A percentile compares a stretch with the other conserved stretches of the same genome.
Conservation (phyloP, 2,797 vertebrate species). For the Eidolon dupreanum region DNA sequence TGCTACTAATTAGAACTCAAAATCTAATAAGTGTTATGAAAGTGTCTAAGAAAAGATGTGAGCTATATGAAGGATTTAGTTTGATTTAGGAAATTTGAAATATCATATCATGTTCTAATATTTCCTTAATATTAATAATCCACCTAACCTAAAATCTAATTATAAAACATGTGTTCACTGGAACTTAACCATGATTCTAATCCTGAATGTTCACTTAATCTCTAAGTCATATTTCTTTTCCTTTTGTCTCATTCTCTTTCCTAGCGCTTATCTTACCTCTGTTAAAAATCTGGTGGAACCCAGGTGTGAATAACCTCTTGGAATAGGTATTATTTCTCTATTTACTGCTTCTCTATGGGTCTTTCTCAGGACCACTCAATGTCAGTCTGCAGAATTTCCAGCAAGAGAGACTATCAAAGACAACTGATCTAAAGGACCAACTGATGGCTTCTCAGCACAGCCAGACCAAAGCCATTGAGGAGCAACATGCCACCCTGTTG, state of each 20-base stretch:
- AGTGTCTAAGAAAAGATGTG: not conserved
- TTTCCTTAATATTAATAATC: not conserved
- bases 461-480: slow-evolving; percentile 59
- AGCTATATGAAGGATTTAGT: not conserved
- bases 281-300: not conserved
- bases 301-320: not conserved
- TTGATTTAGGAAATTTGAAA: not conserved
- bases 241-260: not conserved
- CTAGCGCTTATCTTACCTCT: not conserved
- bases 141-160: not conserved
- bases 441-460: slow-evolving; percentile 57
- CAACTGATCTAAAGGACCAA: slow-evolving; percentile 65
- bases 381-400: slow-evolving; percentile 72
- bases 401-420: slow-evolving; percentile 64
- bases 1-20: not conserved
- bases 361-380: slow-evolving; percentile 70
- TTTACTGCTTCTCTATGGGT: not conserved
- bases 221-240: not conserved
- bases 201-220: not conserved
- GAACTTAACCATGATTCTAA: not conserved
- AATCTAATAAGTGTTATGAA: not conserved
- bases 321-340: accelerated
- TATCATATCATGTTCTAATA: not conserved
- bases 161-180: not conserved
- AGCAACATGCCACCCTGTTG: slow-evolving; percentile 59